Percentiles rank a stretch among this genome's conserved stretches.
phyloP scores from a whole-genome alignment of 1,140 invertebrate genomes.

The Drosophila pachea region DNA sequence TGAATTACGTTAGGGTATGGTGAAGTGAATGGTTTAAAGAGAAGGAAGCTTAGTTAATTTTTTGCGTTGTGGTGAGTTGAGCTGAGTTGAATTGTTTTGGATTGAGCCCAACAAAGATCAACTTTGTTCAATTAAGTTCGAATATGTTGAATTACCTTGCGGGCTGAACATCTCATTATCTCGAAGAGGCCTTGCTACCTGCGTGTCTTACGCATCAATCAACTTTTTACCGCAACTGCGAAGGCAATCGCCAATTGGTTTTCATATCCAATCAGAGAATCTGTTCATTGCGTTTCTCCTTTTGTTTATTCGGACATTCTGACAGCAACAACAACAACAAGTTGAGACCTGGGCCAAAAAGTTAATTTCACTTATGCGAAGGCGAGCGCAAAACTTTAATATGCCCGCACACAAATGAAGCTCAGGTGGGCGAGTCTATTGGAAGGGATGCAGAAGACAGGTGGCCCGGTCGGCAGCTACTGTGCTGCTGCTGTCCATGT shows the following conservation, averaged over 20 bases:
- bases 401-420: slow-evolving; percentile 28
- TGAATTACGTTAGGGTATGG: no score
- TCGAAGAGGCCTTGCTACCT: no score
- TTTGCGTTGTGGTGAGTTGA: no score
- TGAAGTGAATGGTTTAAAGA: no score
- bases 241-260: slow-evolving; percentile 9
- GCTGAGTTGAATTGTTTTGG: no score
- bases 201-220: slow-evolving; percentile 3
- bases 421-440: slow-evolving; percentile 42
- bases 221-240: slow-evolving; percentile 1
- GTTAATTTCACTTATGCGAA: slow-evolving; percentile 58
- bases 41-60: no score
- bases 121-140: no score
- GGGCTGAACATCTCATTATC: no score
- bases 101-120: no score
- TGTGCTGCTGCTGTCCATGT: slow-evolving; percentile 27
- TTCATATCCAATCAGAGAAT: slow-evolving; percentile 18
- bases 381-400: slow-evolving; percentile 48
- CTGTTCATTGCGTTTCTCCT: background rate
- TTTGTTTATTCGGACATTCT: slow-evolving; percentile 17
- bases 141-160: no score
- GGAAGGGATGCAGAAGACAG: no score
- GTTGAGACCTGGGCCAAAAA: slow-evolving; percentile 20
- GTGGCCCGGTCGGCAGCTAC: no score
- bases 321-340: slow-evolving; percentile 40